A percentile compares a stretch with the other conserved stretches of the same genome.
Conservation (phyloP, 2,113 vertebrate species). For the Pachypanchax playfairii region DNA sequence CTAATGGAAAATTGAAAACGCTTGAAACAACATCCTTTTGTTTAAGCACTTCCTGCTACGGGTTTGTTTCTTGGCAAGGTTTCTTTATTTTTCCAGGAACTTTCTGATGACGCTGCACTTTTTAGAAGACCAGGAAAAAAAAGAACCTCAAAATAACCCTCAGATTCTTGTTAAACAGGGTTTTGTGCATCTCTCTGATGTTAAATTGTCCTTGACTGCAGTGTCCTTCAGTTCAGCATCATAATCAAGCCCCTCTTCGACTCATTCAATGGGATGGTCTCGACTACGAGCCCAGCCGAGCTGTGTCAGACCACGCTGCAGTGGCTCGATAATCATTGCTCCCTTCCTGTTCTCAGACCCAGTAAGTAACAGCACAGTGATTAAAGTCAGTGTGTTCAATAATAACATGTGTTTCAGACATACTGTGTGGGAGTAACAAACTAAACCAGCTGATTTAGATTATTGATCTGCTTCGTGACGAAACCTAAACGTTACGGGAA, state of each 20-base stretch:
- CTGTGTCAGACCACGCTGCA: slow-evolving; percentile 86
- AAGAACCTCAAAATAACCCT: no score
- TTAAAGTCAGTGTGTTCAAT: neutral
- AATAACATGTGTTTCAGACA: neutral
- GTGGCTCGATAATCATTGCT: slow-evolving; percentile 92
- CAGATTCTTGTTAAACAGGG: neutral
- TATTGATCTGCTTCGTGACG: no score
- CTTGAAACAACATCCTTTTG: no score
- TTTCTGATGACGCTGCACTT: no score
- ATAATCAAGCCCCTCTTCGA: slow-evolving; percentile 96
- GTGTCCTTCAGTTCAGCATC: slow-evolving; percentile 88
- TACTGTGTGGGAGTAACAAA: neutral
- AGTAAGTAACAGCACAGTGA: slow-evolving; percentile 82
- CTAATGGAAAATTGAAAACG: no score
- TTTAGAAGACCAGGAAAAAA: no score
- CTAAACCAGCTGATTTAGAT: neutral
- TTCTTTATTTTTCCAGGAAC: no score
- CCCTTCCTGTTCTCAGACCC: slow-evolving; percentile 90
- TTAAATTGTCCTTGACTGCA: slow-evolving; percentile 76
- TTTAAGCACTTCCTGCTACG: no score
- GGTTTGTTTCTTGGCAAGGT: no score
- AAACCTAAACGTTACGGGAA: no score
- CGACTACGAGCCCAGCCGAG: slow-evolving; percentile 86
- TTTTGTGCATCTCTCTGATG: neutral
- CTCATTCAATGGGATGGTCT: slow-evolving; percentile 91